phyloP scores from a whole-genome alignment of 2,888 invertebrate genomes.

The Coenonympha arcania region DNA sequence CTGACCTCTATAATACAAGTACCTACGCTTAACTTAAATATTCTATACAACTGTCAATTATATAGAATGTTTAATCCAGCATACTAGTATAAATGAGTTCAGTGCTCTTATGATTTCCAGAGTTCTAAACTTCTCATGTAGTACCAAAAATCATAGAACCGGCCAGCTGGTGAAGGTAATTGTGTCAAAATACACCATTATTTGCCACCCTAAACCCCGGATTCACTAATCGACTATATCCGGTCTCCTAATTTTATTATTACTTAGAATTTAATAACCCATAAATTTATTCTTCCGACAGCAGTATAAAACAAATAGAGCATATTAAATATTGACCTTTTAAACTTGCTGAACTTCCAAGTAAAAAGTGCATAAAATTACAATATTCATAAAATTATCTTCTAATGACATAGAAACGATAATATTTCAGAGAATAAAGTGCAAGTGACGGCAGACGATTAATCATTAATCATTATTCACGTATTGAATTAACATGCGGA shows the following conservation, averaged over 20 bases:
- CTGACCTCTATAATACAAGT: too few relatives aligned
- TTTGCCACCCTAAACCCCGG: neutral
- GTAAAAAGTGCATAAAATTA: neutral
- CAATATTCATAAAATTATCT: neutral
- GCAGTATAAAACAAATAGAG: neutral
- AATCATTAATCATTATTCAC: neutral
- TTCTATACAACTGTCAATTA: too few relatives aligned
- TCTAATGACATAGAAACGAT: neutral
- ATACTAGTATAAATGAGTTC: too few relatives aligned
- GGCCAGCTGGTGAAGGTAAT: too few relatives aligned
- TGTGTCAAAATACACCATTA: neutral
- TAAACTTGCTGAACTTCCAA: neutral
- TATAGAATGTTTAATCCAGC: too few relatives aligned
- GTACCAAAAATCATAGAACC: too few relatives aligned
- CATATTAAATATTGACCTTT: neutral
- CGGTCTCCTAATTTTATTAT: neutral
- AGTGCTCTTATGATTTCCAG: too few relatives aligned
- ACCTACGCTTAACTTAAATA: too few relatives aligned
- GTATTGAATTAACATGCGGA: neutral
- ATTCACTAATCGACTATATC: neutral
- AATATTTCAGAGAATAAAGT: neutral
- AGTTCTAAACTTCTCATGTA: too few relatives aligned
- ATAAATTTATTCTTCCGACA: neutral
- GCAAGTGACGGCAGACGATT: conserved; percentile 1
- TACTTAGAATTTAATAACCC: neutral